phyloP scores from a whole-genome alignment of 2,888 invertebrate species.

The Thera obeliscata region DNA sequence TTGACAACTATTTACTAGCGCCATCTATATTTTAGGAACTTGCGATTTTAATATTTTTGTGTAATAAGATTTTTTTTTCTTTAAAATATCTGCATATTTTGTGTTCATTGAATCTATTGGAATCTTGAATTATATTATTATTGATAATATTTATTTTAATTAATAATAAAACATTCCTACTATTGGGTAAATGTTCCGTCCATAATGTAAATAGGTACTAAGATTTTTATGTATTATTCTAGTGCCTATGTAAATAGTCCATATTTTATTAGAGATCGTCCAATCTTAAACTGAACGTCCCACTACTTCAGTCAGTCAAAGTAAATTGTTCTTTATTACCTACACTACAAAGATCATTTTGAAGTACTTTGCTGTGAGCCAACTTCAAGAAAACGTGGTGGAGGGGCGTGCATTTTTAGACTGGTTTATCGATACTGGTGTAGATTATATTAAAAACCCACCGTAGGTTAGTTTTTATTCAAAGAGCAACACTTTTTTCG shows the following conservation, averaged over 20 bases:
- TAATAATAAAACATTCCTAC: slow-evolving; percentile 11
- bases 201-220: slow-evolving; percentile 31
- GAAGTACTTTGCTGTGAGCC: too few species aligned
- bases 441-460: slow-evolving; percentile 29
- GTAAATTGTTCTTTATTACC: too few species aligned
- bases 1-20: neutral
- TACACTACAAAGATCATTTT: too few species aligned
- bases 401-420: too few species aligned
- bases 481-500: neutral
- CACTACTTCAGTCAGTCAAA: too few species aligned
- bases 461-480: slow-evolving; percentile 26
- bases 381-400: too few species aligned
- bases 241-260: slow-evolving; percentile 38
- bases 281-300: too few species aligned
- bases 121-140: neutral
- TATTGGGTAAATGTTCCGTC: slow-evolving; percentile 28
- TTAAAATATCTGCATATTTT: neutral
- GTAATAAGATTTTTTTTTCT: neutral
- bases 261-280: slow-evolving; percentile 5
- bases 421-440: neutral
- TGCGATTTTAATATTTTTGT: neutral
- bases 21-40: neutral
- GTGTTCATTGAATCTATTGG: neutral
- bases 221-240: slow-evolving; percentile 16
- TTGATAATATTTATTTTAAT: neutral